Conservation (phyloP, 92 coral and sea anemone species). For the Diadumene lineata region DNA sequence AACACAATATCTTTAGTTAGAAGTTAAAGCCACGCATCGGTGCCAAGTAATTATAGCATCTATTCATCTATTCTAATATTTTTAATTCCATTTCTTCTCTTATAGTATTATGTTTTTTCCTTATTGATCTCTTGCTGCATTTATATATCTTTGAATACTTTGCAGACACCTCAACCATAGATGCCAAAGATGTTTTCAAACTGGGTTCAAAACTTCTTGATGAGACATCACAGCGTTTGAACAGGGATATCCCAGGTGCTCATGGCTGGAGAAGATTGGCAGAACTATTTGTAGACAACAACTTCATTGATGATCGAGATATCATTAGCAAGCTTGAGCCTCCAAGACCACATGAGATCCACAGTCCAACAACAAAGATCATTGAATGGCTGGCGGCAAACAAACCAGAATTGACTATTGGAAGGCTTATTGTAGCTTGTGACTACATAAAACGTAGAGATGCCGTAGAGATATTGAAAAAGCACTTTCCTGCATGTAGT, state of each 20-base stretch:
- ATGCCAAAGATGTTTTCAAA: conserved; percentile 11
- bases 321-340: conserved; percentile 9
- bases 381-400: conserved; percentile 18
- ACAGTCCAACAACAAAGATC: conserved; percentile 26
- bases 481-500: conserved; percentile 2
- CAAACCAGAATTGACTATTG: conserved; percentile 2
- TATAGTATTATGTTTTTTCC: too few relatives aligned
- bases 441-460: conserved; percentile 11
- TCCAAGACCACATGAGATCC: conserved; percentile 13
- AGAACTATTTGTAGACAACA: neutral
- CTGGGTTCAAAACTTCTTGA: conserved; percentile 28
- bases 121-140: too few relatives aligned
- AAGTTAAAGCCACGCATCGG: too few relatives aligned
- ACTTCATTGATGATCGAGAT: neutral
- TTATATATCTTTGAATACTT: too few relatives aligned
- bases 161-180: too few relatives aligned
- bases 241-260: conserved; percentile 6
- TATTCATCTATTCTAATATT: too few relatives aligned
- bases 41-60: too few relatives aligned
- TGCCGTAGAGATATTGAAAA: conserved; percentile 13
- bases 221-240: neutral
- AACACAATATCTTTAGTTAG: too few relatives aligned
- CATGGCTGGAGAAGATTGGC: conserved; percentile 32
- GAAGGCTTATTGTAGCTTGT: neutral
- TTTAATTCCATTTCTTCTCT: too few relatives aligned